Conservation (phyloP, 2,888 invertebrate species). For the Idaea aversata region DNA sequence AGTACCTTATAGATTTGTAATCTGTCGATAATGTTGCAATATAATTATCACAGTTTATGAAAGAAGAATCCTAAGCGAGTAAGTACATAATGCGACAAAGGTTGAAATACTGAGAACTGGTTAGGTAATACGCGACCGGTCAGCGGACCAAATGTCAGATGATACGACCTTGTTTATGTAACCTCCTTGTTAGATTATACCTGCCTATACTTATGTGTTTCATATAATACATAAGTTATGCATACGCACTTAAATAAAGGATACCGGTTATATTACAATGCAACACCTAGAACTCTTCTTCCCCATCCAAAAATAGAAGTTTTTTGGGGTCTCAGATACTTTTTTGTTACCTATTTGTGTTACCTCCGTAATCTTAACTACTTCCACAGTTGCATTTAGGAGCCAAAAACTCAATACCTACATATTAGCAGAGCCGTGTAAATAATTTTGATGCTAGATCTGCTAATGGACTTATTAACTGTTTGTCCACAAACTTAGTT, state of each 20-base stretch:
- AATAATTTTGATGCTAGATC: too few relatives aligned
- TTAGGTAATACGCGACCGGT: constrained; percentile 64
- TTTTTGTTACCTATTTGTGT: too few relatives aligned
- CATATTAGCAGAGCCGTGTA: too few relatives aligned
- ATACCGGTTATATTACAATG: too few relatives aligned
- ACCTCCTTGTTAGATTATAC: constrained; percentile 54
- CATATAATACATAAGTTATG: background rate
- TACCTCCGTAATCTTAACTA: too few relatives aligned
- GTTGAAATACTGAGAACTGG: constrained; percentile 53
- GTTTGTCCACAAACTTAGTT: too few relatives aligned
- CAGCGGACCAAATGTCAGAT: constrained; percentile 70
- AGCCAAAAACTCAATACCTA: too few relatives aligned
- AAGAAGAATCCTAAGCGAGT: constrained; percentile 2
- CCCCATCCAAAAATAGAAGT: too few relatives aligned
- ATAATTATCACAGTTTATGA: constrained; percentile 3
- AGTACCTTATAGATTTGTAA: background rate
- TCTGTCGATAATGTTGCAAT: background rate
- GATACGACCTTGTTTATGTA: constrained; percentile 72
- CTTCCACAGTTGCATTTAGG: too few relatives aligned
- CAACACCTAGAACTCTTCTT: too few relatives aligned
- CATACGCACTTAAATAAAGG: background rate
- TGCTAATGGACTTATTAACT: too few relatives aligned
- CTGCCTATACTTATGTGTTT: constrained; percentile 27
- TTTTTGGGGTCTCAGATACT: too few relatives aligned
- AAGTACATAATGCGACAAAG: constrained; percentile 34